Percentiles rank a stretch among this genome's conserved stretches.
Conservation (phyloP, 2,888 invertebrate genomes). For the Emmelina monodactyla region DNA sequence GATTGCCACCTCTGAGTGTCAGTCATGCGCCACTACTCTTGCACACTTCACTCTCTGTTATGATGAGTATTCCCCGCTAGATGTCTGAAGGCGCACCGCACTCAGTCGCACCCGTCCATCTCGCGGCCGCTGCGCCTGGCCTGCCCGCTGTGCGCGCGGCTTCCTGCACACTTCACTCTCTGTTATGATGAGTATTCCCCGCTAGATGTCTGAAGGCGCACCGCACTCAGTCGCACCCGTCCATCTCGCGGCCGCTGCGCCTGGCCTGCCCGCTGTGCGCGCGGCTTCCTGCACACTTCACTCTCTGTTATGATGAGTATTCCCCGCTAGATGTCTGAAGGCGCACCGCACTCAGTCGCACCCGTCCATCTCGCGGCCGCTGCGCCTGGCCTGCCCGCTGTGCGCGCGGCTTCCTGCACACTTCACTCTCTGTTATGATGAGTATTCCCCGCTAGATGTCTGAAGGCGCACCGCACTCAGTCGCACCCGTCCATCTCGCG, state of each 20-base stretch:
- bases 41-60: too few species aligned
- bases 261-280: conserved; percentile 50
- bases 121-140: conserved; percentile 41
- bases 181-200: too few species aligned
- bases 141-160: conserved; percentile 46
- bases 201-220: conserved; percentile 35
- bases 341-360: conserved; percentile 44
- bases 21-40: too few species aligned
- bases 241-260: conserved; percentile 33
- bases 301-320: too few species aligned
- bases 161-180: conserved; percentile 62
- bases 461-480: conserved; percentile 42
- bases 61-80: too few species aligned
- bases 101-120: conserved; percentile 36
- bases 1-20: too few species aligned
- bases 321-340: conserved; percentile 27
- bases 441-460: too few species aligned
- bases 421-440: too few species aligned
- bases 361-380: conserved; percentile 36
- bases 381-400: conserved; percentile 43
- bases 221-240: conserved; percentile 40
- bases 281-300: conserved; percentile 58
- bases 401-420: conserved; percentile 59
- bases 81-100: conserved; percentile 39
- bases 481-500: conserved; percentile 40